phyloP scores from a whole-genome alignment of 92 coral and sea anemone species.

The Micromussa lordhowensis region DNA sequence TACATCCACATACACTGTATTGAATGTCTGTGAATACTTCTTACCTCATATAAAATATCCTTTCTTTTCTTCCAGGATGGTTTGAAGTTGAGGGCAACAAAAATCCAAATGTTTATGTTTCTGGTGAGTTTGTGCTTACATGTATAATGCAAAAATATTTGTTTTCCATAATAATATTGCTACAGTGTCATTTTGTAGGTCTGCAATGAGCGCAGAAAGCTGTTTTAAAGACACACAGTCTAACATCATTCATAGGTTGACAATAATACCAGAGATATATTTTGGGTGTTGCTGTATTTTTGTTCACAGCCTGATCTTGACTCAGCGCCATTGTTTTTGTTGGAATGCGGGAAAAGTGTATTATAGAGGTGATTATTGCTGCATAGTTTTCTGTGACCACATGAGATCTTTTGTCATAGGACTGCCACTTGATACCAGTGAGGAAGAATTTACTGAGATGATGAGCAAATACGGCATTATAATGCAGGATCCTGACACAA shows the following conservation, averaged over 20 bases:
- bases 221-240: too few relatives aligned
- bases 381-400: background rate
- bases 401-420: conserved; percentile 52
- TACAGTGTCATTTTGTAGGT: background rate
- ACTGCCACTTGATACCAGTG: conserved; percentile 85
- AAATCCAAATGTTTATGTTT: conserved; percentile 94
- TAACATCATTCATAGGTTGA: too few relatives aligned
- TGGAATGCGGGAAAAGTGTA: too few relatives aligned
- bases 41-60: background rate
- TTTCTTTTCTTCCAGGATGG: conserved; percentile 67
- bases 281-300: too few relatives aligned
- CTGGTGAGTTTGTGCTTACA: conserved; percentile 63
- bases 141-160: too few relatives aligned
- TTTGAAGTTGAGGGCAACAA: conserved; percentile 88
- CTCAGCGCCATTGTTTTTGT: too few relatives aligned
- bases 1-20: too few relatives aligned
- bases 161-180: too few relatives aligned
- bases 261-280: too few relatives aligned
- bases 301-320: too few relatives aligned
- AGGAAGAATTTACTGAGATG: conserved; percentile 90
- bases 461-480: conserved; percentile 97
- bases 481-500: conserved; percentile 93
- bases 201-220: background rate
- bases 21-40: background rate
- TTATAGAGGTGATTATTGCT: background rate